Base-by-base conservation (phyloP, 92 coral and sea anemone genomes). In the Palythoa grandiflora region DNA sequence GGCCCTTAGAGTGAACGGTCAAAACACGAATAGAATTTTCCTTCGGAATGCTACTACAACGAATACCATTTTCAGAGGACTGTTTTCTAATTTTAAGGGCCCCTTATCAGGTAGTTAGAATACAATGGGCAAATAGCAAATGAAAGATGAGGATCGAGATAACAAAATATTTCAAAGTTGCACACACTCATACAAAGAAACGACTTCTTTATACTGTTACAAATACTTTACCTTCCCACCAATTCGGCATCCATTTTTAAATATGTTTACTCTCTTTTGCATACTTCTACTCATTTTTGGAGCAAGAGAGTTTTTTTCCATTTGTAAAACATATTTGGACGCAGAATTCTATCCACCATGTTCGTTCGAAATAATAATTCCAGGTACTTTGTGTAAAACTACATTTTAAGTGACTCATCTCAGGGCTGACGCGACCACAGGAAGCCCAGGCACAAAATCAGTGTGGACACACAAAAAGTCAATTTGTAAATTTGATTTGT, bases 151-250 rank as follows among this genome's bases (percentile, higher is more conserved):
- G 63, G 15, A 7, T 16, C n/a, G n/a, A 1, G n/a, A 57, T 1
- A 28, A 28, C 28, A 28, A 28, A 28, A 28, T 28, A 28, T 28
- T 16, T 38, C 6, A 68, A 13, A 68, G 19, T 2, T 72, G 6
- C 52, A 38, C 52, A 5, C 47, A 5, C 44, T 39, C n/a, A 51
- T 2, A n/a, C 6, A 10, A 11, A 16, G 50, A 36, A 38, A 37
- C 20, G 5, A 10, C 12, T 59, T 65, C n/a, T 3, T 3, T 17
- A 50, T 10, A 11, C 61, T 6, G 17, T 11, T 55, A 55, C 14
- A 55, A 55, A 55, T 55, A 55, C 0, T 55, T 79, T 79, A 79
- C 84, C 84, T 79, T 79, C 36, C 84, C 84, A 61, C 84, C 84
- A 36, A 5, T 47, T 68, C 55, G 55, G 73, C 66, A 79, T 59